Evolutionary conservation across 2,797 vertebrate genomes (phyloP).

Genomic region (Enoplosus armatus): DNA sequence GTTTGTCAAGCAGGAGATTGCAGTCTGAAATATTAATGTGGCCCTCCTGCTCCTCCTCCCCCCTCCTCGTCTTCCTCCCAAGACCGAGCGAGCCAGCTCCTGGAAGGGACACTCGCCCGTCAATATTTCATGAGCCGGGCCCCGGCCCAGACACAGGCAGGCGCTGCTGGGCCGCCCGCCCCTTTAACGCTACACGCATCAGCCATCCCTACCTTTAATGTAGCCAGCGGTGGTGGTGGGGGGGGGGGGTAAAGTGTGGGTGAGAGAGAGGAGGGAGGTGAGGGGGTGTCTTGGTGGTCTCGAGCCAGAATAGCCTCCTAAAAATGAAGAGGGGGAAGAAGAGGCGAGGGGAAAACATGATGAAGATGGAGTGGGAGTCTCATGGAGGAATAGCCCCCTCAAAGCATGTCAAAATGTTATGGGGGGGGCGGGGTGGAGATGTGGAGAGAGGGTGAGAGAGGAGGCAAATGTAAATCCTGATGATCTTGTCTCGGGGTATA

Average conservation of each 20-base stretch:
- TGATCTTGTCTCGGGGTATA: conserved; percentile 10
- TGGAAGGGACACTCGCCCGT: conserved; percentile 86
- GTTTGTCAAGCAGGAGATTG: conserved; percentile 92
- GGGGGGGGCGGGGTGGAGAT: background rate
- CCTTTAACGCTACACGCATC: conserved; percentile 86
- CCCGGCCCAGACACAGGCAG: conserved; percentile 82
- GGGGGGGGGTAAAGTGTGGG: conserved; percentile 43
- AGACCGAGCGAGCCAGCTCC: conserved; percentile 83
- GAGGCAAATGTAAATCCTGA: conserved; percentile 11
- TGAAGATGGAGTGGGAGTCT: conserved; percentile 37
- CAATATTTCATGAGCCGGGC: conserved; percentile 89
- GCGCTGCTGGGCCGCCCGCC: conserved; percentile 81
- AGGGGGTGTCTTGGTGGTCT: conserved; percentile 31
- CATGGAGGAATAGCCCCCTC: conserved; percentile 28
- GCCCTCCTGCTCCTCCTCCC: conserved; percentile 66
- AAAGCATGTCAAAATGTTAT: conserved; percentile 23
- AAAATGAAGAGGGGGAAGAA: conserved; percentile 30
- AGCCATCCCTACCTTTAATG: conserved; percentile 83
- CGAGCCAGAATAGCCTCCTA: conserved; percentile 25
- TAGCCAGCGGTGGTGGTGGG: conserved; percentile 67
- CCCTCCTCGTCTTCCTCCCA: conserved; percentile 35
- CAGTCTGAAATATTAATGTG: conserved; percentile 90
- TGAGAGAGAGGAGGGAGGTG: conserved; percentile 32
- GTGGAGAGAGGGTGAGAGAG: conserved; percentile 10
- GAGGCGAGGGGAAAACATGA: conserved; percentile 9